Base-by-base conservation (phyloP, 1,140 invertebrate species). In the Mycetomoellerius zeteki region DNA sequence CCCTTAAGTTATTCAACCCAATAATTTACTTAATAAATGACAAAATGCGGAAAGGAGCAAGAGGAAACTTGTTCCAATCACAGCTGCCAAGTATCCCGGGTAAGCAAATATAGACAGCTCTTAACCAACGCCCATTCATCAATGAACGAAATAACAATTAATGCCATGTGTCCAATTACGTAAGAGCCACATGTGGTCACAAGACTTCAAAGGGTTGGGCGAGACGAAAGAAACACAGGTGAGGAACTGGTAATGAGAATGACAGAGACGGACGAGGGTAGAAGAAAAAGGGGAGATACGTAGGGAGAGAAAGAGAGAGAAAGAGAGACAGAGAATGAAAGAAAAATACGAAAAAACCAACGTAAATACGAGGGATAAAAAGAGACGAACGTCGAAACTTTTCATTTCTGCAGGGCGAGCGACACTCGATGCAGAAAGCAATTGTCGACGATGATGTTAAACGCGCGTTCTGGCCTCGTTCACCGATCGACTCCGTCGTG, bases 121-220 rank as follows among this genome's bases (percentile, higher is more conserved):
- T 62, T 60, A 84, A 84, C 54, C 67, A 75, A 84, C 69, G 80
- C 80, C 80, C 67, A 75, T 75, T 84, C 69, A 84, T 84, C 56
- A 75, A 73, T 30, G 67, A 84, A 58, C 2, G 24, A 33, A 58
- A 78, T 60, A 52, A 81, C 64, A 88, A 90, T 90, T 88, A 90
- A 19, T 84, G 78, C 72, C 85, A 91, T 89, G 90, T 90, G 86
- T 47, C 80, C 27, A 54, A 30, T 90, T 90, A 90, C 21, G 33
- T 81, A 91, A 87, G 37, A 64, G 62, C 62, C 88, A 89, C 77
- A 89, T 77, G 87, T 87, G 76, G 54, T 86, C 73, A 90, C 78
- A 85, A 84, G 88, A 87, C 71, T 64, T 19, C 0, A 24, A 69
- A 78, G 65, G 88, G 47, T 56, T 87, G 65, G 89, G 67, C 47